Evolutionary conservation across 2,113 vertebrate species (phyloP).

Genomic region (Suricata suricatta): DNA sequence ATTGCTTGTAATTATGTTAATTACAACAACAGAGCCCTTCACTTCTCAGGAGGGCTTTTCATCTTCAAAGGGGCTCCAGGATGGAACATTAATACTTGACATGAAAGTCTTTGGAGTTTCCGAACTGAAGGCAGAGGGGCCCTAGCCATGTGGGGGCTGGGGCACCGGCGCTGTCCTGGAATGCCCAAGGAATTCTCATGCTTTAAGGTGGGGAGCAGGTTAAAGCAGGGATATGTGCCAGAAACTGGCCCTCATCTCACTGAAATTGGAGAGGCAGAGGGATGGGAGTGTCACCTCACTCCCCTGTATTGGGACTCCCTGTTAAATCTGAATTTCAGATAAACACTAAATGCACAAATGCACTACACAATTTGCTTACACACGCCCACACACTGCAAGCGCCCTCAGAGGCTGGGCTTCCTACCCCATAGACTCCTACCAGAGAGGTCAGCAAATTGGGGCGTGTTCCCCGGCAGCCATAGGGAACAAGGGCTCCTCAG

Average conservation of each 20-base stretch:
- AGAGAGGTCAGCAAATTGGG: not conserved
- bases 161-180: not conserved
- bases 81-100: not conserved
- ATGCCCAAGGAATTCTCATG: not conserved
- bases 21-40: conserved; percentile 61
- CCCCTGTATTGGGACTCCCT: not conserved
- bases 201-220: not conserved
- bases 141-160: not conserved
- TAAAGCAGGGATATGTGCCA: not conserved
- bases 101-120: conserved; percentile 53
- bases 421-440: not conserved
- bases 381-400: not conserved
- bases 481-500: not conserved
- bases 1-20: conserved; percentile 73
- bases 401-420: not conserved
- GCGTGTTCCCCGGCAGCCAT: not conserved
- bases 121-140: not conserved
- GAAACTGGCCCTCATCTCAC: not conserved
- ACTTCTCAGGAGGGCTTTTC: conserved; percentile 52
- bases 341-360: not conserved
- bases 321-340: not conserved
- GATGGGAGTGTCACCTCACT: not conserved
- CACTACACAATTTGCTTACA: not conserved
- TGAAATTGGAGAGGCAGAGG: not conserved
- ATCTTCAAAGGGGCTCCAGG: conserved; percentile 75